Base-by-base conservation (phyloP, 2,113 vertebrate genomes). In the Aspiorhynchus laticeps region DNA sequence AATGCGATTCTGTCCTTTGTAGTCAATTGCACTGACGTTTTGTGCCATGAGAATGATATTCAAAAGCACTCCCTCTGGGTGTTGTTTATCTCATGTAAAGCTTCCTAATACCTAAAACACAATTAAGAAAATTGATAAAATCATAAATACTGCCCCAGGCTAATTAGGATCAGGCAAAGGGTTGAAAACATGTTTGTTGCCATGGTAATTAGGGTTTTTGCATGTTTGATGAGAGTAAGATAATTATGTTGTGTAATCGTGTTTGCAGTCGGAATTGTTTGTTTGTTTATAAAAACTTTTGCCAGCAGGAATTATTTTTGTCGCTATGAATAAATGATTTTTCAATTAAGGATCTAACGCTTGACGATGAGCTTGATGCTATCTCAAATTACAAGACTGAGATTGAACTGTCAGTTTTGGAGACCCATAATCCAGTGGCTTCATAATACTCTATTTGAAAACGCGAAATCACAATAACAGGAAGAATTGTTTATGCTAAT, bases 231-330 rank as follows among this genome's bases (percentile, higher is more conserved):
- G 91, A 92, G 87, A 87, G 76, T 74, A 74, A 89, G 89, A 89
- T 92, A 91, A 93, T 93, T 93, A 93, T 71, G 65, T 93, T 92
- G 90, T 91, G 88, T 93, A 93, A 94, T 92, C 90, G 83, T 94
- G 92, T 94, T 95, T 95, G 91, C 92, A 90, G 87, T 93, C 86
- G 91, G 87, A 93, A 93, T 91, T 85, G 88, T 89, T 93, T 93
- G 93, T 93, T 94, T 94, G 91, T 94, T 93, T 93, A 90, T 90
- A 92, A 88, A 92, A 91, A 91, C 88, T 85, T 93, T 92, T 94
- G 92, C 93, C 86, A 38, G 90, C 91, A 93, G 91, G 92, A 92
- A 86, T 76, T 91, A 92, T 91, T 85, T 93, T 89, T 91, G 91
- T 89, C 89, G 86, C 91, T 78, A 89, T 92, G 88, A 91, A 94